phyloP scores from a whole-genome alignment of 2,113 vertebrate species.

The Brevimyrus niger region DNA sequence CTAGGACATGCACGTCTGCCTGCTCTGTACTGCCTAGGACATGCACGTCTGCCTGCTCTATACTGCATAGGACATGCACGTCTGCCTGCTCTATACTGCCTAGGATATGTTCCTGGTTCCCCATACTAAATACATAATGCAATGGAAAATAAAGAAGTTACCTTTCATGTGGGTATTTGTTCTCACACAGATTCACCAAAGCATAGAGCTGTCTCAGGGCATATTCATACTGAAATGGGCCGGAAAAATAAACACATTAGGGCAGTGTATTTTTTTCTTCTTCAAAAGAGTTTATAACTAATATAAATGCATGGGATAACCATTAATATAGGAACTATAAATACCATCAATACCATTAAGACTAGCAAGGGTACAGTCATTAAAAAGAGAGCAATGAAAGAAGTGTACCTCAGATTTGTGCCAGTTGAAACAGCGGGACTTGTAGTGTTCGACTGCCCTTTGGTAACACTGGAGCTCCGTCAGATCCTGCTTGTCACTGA shows the following conservation, averaged over 20 bases:
- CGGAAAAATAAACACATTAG: constrained; percentile 4
- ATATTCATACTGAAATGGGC: constrained; percentile 78
- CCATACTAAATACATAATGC: background rate
- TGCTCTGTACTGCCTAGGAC: background rate
- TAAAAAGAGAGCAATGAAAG: background rate
- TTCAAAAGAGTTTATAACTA: background rate
- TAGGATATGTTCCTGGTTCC: background rate
- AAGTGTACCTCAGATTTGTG: constrained; percentile 67
- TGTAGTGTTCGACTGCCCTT: constrained; percentile 64
- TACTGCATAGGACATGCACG: too few species aligned
- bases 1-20: too few species aligned
- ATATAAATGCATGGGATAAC: background rate
- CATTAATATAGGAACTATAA: background rate
- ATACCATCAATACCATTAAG: background rate
- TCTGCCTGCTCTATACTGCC: background rate
- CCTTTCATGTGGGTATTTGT: constrained; percentile 67
- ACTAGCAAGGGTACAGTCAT: background rate
- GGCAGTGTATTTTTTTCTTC: background rate
- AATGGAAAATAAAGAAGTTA: constrained; percentile 41
- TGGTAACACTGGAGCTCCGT: constrained; percentile 71
- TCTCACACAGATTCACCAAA: constrained; percentile 85
- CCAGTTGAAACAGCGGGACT: constrained; percentile 86
- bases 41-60: too few species aligned
- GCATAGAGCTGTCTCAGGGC: constrained; percentile 80
- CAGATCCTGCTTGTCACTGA: constrained; percentile 57